A percentile compares a stretch with the other conserved stretches of the same genome.
phyloP scores from a whole-genome alignment of 2,888 invertebrate genomes.

The Callyntrura guangdongensis region DNA sequence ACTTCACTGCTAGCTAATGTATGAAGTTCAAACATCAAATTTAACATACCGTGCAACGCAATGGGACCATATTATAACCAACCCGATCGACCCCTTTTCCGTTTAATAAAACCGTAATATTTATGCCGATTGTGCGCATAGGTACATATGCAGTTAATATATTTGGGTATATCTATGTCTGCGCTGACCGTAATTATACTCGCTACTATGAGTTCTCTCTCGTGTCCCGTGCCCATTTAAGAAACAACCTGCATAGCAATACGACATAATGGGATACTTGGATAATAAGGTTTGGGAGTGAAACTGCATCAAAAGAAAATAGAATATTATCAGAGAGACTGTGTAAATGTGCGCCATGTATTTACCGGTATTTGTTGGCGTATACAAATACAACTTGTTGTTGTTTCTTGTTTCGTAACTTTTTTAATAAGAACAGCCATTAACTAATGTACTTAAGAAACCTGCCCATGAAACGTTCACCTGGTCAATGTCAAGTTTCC shows the following conservation, averaged over 20 bases:
- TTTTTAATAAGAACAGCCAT: not conserved
- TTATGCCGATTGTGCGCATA: not conserved
- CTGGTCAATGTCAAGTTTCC: constrained; percentile 5
- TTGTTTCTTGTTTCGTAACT: not conserved
- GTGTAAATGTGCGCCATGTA: too few species aligned
- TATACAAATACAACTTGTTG: constrained; percentile 52
- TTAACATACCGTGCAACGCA: constrained; percentile 41
- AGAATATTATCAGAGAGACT: not conserved
- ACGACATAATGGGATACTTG: not conserved
- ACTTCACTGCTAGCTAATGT: constrained; percentile 62
- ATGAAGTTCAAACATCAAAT: constrained; percentile 58
- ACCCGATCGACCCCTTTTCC: constrained; percentile 48
- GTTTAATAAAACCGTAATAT: constrained; percentile 2
- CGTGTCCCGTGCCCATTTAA: constrained; percentile 62
- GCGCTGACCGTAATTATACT: not conserved
- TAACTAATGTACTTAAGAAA: not conserved
- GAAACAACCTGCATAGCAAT: not conserved
- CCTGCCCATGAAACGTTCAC: not conserved
- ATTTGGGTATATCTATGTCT: not conserved
- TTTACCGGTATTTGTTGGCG: too few species aligned
- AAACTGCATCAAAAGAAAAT: constrained; percentile 63
- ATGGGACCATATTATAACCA: constrained; percentile 23
- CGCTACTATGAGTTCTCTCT: not conserved
- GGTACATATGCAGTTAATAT: not conserved
- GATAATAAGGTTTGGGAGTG: constrained; percentile 34